Base-by-base conservation (phyloP, 2,113 vertebrate genomes). In the Maccullochella peelii region DNA sequence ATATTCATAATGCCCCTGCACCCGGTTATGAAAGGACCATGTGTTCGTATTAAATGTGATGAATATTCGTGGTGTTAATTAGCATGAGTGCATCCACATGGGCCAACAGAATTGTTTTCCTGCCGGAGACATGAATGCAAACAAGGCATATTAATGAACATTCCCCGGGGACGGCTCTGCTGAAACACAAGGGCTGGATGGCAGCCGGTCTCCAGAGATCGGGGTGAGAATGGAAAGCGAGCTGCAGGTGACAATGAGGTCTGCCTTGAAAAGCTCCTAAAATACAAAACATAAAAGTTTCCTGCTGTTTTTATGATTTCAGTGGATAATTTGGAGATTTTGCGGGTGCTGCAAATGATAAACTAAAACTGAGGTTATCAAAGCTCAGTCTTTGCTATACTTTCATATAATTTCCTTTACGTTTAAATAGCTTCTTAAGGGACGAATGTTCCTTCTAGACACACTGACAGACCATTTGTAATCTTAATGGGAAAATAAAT, bases 11-110 rank as follows among this genome's bases (percentile, higher is more conserved):
- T 76, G 68, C 66, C 85, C 79, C 33, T 40, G 58, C 27, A 1
- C 85, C 87, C 84, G 71, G 86, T 85, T 83, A 77, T 88, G 88
- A 91, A 86, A 86, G 85, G 82, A 90, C 91, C 91, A 85, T 89
- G 90, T 92, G 91, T 90, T 93, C 77, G 0, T 86, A 88, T 90
- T 88, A 89, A 93, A 88, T 73, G 68, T 89, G 91, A 93, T 94
- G 91, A 94, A 93, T 94, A 94, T 93, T 88, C 79, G 1, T 55
- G 6, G 80, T 80, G 88, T 89, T 94, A 92, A 94, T 93, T 91
- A 94, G 89, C 87, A 79, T 70, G 91, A 91, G 80, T 90, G 89
- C 85, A 82, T 85, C 86, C 91, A 80, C 86, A 90, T 90, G 93
- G 89, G 91, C 86, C 84, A 63, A 68, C 83, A 79, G 86, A 84